These are phyloP conservation scores for Babylonia areolata DNA, from an alignment of 1,140 invertebrate genomes.

Conservation along the genomic window DNA sequence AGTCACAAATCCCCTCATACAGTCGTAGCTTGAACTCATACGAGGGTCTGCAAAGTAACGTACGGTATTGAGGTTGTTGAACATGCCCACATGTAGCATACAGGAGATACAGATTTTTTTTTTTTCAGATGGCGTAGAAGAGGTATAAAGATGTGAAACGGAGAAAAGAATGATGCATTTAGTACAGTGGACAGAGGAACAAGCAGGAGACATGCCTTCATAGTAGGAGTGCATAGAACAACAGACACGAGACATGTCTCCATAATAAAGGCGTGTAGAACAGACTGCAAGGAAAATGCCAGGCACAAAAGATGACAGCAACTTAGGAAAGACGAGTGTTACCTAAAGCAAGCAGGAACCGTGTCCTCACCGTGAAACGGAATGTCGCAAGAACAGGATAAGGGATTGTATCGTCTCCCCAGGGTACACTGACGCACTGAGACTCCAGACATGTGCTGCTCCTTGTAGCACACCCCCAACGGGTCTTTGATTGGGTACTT, in stretches of 20 bases:
- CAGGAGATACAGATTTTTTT: too few species aligned
- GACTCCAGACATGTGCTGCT: neutral
- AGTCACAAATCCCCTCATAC: neutral
- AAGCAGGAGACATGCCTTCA: too few species aligned
- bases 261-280: too few species aligned
- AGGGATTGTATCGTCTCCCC: neutral
- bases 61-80: neutral
- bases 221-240: too few species aligned
- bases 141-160: too few species aligned
- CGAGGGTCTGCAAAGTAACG: constrained; percentile 1
- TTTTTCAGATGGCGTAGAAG: too few species aligned
- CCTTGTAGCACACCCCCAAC: neutral
- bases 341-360: neutral
- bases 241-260: too few species aligned
- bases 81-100: neutral
- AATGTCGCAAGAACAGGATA: neutral
- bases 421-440: neutral
- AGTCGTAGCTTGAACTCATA: neutral
- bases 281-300: too few species aligned
- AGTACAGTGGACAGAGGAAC: neutral
- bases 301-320: too few species aligned
- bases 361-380: neutral
- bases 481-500: neutral
- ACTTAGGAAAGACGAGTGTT: too few species aligned
- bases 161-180: too few species aligned